These are phyloP conservation scores for Enteromius treurensis DNA, from an alignment of 2,797 vertebrate species.

Conservation along the genomic window DNA sequence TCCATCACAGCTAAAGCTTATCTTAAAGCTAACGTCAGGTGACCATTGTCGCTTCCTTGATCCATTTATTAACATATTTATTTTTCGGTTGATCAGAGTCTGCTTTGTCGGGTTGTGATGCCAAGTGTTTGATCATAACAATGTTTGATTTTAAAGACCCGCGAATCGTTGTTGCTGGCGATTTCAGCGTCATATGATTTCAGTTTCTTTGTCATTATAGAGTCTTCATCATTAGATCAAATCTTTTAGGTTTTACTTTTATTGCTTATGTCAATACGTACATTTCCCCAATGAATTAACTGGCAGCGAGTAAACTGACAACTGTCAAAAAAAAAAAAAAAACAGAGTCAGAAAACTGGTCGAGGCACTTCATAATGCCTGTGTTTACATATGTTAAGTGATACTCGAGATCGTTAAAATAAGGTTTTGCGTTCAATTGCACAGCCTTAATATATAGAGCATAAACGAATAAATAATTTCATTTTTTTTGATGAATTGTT, in stretches of 20 bases:
- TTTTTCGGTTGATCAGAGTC: not conserved
- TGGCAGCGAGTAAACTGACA: not conserved
- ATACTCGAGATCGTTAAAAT: not conserved
- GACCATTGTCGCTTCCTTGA: slow-evolving; percentile 7
- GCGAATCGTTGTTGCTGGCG: slow-evolving; percentile 13
- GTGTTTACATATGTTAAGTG: not conserved
- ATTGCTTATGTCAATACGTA: not conserved
- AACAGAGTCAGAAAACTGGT: not conserved
- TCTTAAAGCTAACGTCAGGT: slow-evolving; percentile 46
- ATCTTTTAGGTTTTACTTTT: not conserved
- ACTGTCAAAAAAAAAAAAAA: not conserved
- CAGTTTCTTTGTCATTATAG: slow-evolving; percentile 48
- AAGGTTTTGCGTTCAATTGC: not conserved
- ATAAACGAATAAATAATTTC: not conserved
- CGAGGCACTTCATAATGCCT: not conserved
- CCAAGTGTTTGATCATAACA: not conserved
- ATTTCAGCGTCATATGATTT: slow-evolving; percentile 54
- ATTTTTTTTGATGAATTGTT: not conserved
- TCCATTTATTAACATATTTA: not conserved
- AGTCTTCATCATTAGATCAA: not conserved
- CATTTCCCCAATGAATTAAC: not conserved
- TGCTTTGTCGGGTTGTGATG: not conserved
- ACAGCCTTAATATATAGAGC: no score
- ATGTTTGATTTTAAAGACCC: not conserved
- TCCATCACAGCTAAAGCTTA: slow-evolving; percentile 18